A percentile compares a stretch with the other conserved stretches of the same genome.
phyloP scores from a whole-genome alignment of 2,113 vertebrate species.

The Microcebus tavaratra region DNA sequence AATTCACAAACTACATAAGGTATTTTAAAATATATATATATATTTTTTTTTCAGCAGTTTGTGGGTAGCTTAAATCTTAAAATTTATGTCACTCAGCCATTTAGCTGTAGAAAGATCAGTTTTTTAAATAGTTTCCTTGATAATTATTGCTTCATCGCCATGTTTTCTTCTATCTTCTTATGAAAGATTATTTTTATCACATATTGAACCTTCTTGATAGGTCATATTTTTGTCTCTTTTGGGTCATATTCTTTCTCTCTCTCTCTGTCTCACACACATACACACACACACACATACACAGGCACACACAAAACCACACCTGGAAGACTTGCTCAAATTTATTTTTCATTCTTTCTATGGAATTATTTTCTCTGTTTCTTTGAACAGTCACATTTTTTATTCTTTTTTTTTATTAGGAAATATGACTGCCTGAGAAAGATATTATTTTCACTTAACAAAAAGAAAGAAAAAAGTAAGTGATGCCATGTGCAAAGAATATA shows the following conservation, averaged over 20 bases:
- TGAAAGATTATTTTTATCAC: conserved; percentile 7
- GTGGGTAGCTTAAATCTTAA: background rate
- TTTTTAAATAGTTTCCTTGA: background rate
- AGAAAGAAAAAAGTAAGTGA: background rate
- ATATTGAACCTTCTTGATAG: background rate
- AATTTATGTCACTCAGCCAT: background rate
- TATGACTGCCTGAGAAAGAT: background rate
- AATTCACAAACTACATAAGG: background rate
- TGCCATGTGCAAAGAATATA: background rate
- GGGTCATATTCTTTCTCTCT: background rate
- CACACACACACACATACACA: background rate
- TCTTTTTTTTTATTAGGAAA: background rate
- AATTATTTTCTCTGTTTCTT: background rate
- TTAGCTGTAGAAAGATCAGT: background rate
- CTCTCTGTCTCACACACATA: background rate
- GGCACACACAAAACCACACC: background rate
- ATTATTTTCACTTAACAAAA: background rate
- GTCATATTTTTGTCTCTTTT: background rate
- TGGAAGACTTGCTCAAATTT: background rate
- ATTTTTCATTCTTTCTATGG: background rate
- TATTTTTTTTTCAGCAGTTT: background rate
- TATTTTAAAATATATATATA: background rate
- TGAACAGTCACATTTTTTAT: background rate
- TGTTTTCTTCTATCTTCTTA: background rate
- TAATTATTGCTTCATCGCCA: background rate